A percentile compares a stretch with the other conserved stretches of the same genome.
phyloP scores from a whole-genome alignment of 1,140 invertebrate genomes.

The Formica exsecta region DNA sequence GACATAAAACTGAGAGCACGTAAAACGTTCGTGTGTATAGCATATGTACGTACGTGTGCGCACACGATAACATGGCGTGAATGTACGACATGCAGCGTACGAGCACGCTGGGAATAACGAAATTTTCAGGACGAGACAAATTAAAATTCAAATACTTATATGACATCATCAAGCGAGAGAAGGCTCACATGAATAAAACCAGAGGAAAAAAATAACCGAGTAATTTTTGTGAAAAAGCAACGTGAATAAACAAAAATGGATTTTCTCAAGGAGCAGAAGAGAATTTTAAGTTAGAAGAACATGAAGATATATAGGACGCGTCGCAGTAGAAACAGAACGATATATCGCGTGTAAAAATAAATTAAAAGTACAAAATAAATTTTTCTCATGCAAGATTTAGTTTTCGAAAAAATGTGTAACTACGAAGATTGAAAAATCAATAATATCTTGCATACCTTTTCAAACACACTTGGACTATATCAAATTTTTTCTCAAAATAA shows the following conservation, averaged over 20 bases:
- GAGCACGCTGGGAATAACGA: conserved; percentile 58
- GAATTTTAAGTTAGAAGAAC: neutral
- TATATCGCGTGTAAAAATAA: neutral
- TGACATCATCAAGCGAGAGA: neutral
- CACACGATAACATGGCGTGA: conserved; percentile 10
- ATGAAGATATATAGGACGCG: neutral
- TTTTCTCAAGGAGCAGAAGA: conserved; percentile 21
- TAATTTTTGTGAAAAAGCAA: conserved; percentile 34
- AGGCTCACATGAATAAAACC: conserved; percentile 8
- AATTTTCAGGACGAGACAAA: conserved; percentile 66
- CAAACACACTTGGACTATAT: neutral
- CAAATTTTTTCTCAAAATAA: conserved; percentile 1
- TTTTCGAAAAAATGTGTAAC: neutral
- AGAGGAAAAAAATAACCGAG: conserved; percentile 10
- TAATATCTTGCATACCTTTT: neutral
- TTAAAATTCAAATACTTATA: conserved; percentile 71
- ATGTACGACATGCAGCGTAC: conserved; percentile 59
- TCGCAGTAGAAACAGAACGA: neutral
- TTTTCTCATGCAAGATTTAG: neutral
- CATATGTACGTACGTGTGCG: neutral
- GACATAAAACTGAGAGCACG: conserved; percentile 71
- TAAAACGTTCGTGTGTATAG: conserved; percentile 66
- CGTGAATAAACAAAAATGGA: neutral
- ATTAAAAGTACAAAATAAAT: conserved; percentile 1
- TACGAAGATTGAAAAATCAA: neutral